Percentiles rank a stretch among this genome's conserved stretches.
phyloP scores from a whole-genome alignment of 2,888 invertebrate species.

The Amphipyra tragopoginis region DNA sequence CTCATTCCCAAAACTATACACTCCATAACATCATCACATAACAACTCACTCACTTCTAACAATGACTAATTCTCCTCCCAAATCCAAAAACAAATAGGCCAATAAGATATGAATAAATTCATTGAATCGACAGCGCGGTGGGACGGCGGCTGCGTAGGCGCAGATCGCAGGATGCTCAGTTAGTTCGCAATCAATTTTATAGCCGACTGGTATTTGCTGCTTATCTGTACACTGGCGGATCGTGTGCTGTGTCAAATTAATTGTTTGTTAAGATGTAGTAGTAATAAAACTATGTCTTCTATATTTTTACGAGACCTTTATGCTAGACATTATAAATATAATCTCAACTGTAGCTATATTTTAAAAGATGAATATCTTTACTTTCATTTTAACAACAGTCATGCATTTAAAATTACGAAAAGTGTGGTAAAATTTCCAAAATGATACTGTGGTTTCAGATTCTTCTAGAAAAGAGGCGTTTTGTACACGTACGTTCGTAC shows the following conservation, averaged over 20 bases:
- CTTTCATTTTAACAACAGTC: too few relatives aligned
- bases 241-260: conserved; percentile 27
- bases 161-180: conserved; percentile 74
- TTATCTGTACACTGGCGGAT: conserved; percentile 69
- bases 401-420: too few relatives aligned
- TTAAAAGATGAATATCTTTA: too few relatives aligned
- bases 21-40: background rate
- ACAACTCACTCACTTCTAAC: conserved; percentile 8
- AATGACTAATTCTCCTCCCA: conserved; percentile 29
- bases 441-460: too few relatives aligned
- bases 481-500: too few relatives aligned
- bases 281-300: background rate
- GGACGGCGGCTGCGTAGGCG: conserved; percentile 68
- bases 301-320: background rate
- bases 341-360: too few relatives aligned
- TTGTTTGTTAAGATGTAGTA: conserved; percentile 23
- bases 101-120: conserved; percentile 60
- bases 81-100: conserved; percentile 53
- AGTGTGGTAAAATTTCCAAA: too few relatives aligned
- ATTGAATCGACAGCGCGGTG: conserved; percentile 64
- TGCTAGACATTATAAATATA: too few relatives aligned
- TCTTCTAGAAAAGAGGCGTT: too few relatives aligned
- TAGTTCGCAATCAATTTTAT: conserved; percentile 83
- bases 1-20: too few relatives aligned
- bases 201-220: conserved; percentile 76